phyloP scores from a whole-genome alignment of 2,797 vertebrate species.

The Artibeus jamaicensis region DNA sequence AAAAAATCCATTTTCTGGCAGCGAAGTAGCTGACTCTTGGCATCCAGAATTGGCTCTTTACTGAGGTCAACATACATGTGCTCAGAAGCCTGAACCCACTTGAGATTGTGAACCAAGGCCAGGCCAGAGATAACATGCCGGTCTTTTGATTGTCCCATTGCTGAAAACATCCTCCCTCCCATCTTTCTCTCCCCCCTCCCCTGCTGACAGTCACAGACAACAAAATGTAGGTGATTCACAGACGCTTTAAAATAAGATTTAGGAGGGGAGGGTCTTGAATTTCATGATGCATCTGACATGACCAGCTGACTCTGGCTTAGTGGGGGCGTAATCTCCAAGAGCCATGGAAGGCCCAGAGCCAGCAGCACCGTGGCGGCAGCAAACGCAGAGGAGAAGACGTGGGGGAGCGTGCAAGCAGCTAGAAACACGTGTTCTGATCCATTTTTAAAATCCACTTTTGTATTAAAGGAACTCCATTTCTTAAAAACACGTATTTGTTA shows the following conservation, averaged over 20 bases:
- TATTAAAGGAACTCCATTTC: neutral
- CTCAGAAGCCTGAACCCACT: neutral
- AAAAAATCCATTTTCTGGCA: slow-evolving; percentile 11
- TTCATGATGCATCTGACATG: slow-evolving; percentile 66
- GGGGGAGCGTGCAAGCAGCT: neutral
- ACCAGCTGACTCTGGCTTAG: slow-evolving; percentile 74
- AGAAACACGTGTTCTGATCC: slow-evolving; percentile 18
- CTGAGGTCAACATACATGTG: neutral
- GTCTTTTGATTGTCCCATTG: neutral
- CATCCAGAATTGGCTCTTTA: neutral
- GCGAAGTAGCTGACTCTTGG: slow-evolving; percentile 19
- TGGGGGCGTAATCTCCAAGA: neutral
- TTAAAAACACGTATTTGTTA: neutral
- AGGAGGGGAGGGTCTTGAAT: slow-evolving; percentile 35
- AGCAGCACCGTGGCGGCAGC: neutral
- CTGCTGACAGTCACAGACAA: neutral
- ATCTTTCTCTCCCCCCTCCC: neutral
- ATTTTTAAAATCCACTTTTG: slow-evolving; percentile 30
- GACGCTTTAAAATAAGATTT: slow-evolving; percentile 52
- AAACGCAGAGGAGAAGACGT: slow-evolving; percentile 9
- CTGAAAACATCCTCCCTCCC: neutral
- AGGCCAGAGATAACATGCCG: neutral
- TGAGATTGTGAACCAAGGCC: neutral
- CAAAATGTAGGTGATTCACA: neutral
- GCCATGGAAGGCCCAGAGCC: slow-evolving; percentile 48